Evolutionary conservation across 2,888 invertebrate genomes (phyloP).

Genomic region (Hoplodrina ambigua): DNA sequence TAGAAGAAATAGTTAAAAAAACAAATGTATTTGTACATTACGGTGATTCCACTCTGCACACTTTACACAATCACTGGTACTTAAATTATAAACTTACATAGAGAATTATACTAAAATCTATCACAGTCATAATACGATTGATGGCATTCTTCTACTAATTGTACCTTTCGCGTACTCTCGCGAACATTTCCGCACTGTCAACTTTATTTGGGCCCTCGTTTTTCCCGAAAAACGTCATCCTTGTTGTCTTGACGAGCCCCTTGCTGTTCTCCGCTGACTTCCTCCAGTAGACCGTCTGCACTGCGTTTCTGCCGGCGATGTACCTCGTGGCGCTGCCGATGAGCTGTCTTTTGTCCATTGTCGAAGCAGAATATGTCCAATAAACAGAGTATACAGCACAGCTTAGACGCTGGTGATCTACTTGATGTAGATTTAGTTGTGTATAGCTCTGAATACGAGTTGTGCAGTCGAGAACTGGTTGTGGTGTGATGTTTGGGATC

Average conservation of each 20-base stretch:
- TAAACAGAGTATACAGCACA: slow-evolving; percentile 54
- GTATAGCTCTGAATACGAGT: slow-evolving; percentile 29
- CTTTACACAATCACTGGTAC: slow-evolving; percentile 58
- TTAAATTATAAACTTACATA: slow-evolving; percentile 55
- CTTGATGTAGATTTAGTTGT: slow-evolving; percentile 19
- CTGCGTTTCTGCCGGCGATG: slow-evolving; percentile 93
- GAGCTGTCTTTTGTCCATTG: slow-evolving; percentile 89
- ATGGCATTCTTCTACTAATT: slow-evolving; percentile 62
- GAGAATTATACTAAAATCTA: slow-evolving; percentile 62
- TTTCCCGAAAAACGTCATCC: slow-evolving; percentile 90
- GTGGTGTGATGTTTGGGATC: slow-evolving; percentile 39
- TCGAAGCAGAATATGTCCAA: slow-evolving; percentile 52
- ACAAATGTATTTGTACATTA: slow-evolving; percentile 62
- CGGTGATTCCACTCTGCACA: slow-evolving; percentile 45
- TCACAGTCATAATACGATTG: slow-evolving; percentile 69
- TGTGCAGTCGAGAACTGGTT: slow-evolving; percentile 29
- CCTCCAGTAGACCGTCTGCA: slow-evolving; percentile 95
- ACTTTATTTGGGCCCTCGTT: slow-evolving; percentile 85
- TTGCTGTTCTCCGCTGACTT: slow-evolving; percentile 86
- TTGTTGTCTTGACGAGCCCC: slow-evolving; percentile 90
- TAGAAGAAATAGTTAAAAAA: slow-evolving; percentile 46
- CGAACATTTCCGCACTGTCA: slow-evolving; percentile 87
- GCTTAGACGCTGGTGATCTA: slow-evolving; percentile 30
- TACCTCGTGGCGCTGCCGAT: slow-evolving; percentile 93
- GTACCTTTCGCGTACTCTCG: slow-evolving; percentile 84